Conservation (phyloP, 2,888 invertebrate genomes). For the Pyrrhosoma nymphula region DNA sequence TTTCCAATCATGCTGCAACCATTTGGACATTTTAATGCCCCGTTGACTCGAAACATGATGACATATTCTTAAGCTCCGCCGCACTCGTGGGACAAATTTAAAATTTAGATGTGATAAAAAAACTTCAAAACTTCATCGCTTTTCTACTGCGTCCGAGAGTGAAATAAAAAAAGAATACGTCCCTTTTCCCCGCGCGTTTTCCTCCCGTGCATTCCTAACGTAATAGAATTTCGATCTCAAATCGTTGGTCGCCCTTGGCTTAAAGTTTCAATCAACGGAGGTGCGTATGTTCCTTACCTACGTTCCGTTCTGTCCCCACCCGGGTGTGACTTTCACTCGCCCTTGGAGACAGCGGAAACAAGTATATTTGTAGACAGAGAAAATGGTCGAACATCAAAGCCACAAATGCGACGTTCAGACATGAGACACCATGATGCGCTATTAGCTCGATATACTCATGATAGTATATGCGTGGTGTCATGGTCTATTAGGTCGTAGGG, state of each 20-base stretch:
- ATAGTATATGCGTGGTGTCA: too few species aligned
- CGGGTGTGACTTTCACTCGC: background rate
- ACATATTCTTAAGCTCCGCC: background rate
- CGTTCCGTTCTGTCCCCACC: background rate
- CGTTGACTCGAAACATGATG: background rate
- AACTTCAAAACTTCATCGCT: background rate
- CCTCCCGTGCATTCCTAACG: background rate
- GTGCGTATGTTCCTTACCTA: background rate
- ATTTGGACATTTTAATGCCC: background rate
- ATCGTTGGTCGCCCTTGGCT: background rate
- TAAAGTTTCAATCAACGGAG: background rate
- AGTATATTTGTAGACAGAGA: background rate
- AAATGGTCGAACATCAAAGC: background rate
- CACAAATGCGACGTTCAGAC: background rate
- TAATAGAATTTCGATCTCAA: background rate
- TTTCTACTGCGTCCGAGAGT: background rate
- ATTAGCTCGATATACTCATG: too few species aligned
- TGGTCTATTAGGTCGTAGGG: too few species aligned
- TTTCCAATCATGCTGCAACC: background rate
- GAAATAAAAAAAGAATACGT: background rate
- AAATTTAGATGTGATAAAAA: background rate
- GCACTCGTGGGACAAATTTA: background rate
- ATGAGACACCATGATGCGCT: too few species aligned
- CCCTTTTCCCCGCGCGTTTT: background rate
- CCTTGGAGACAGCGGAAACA: background rate